Evolutionary conservation across 2,888 invertebrate species (phyloP), one percentile per base, ranked within the genome.

Genomic region (Gymnosoma rotundatum): DNA sequence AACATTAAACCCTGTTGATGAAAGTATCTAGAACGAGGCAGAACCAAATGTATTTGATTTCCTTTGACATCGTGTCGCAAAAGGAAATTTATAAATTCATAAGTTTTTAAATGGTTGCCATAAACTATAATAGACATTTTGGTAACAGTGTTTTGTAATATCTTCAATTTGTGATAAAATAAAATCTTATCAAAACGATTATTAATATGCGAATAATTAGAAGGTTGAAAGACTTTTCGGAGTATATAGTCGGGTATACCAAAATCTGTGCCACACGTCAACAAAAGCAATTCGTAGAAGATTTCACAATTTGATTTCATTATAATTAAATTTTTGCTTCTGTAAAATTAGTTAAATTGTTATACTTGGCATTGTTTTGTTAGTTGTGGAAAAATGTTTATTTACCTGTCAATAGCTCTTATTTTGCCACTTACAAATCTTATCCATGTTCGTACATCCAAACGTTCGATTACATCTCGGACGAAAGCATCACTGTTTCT

Each of bases 101-200:
- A 90, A 4, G 88, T 60, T 9, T 86, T 75, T 36, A 89, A 42
- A 1, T 82, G 86, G 2, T 58, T 52, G 9, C 91, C 91, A 67
- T 90, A 91, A 7, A 91, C 67, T 0, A 91, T 20, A 1, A 92
- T 83, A 6, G 72, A 78, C 36, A 75, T 74, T 16, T 76, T 12
- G 0, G 42, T 0, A 1, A 73, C 6, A 0, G 61, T 14, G 25
- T 45, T 73, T 32, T 73, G 45, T 12, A 89, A 56, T 6, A 88
- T 81, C 0, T 72, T 50, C 0, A 91, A n/a, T 69, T 90, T 90
- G 45, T 91, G 87, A 52, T 90, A 91, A 0, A 90, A 86, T 2
- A 88, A 69, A 0, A 92, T 86, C 63, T 89, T 90, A 66, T 91
- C 92, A 45, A 91, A 84, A 0, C 90, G 89, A 4, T 69, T 64